Base-by-base conservation (phyloP, 2,113 vertebrate species). In the Brachionichthys hirsutus region DNA sequence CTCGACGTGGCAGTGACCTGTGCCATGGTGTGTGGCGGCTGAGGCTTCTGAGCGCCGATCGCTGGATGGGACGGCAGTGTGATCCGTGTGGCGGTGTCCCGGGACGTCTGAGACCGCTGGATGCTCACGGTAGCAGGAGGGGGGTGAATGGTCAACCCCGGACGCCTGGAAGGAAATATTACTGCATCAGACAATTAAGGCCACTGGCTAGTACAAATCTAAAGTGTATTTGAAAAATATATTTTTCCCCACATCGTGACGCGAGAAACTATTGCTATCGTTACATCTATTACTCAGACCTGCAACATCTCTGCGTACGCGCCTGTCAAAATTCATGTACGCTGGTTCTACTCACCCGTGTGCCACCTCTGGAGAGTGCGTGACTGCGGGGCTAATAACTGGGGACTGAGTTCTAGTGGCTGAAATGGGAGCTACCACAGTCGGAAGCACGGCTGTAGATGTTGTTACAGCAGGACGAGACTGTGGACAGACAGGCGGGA, bases 341-440 rank as follows among this genome's bases (percentile, higher is more conserved):
- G n/a, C n/a, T n/a, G n/a, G n/a, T 42, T 41, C 9, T 41, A 44
- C 83, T 71, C 90, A 99, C 97, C 95, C 95, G 45, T 97, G 93
- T 3, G 93, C 78, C 45, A 95, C 93, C 19, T 99, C 97, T 3
- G 94, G 86, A 58, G 94, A 89, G 73, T 98, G 96, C 13, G 96
- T 93, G 47, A 93, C 92, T 22, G 94, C 90, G 0, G 96, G 94
- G 53, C 90, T 97, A 75, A 98, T 96, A 65, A 98, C 93, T 9
- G 96, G 96, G 44, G 96, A 97, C 83, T 98, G 97, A 42, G 95
- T 96, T 82, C 96, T 92, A 0, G 93, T 95, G 62, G 95, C 94
- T 0, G 96, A 95, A 19, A 97, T 95, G 2, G 96, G 94, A 4
- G 95, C 95, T 75, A 99, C 96, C 70, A 98, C 94, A 12, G 95